Percentiles rank a stretch among this genome's conserved stretches.
Evolutionary conservation across 37 sponge, comb jelly and placozoan genomes (phyloP).

Genomic region (Axinella damicornis): DNA sequence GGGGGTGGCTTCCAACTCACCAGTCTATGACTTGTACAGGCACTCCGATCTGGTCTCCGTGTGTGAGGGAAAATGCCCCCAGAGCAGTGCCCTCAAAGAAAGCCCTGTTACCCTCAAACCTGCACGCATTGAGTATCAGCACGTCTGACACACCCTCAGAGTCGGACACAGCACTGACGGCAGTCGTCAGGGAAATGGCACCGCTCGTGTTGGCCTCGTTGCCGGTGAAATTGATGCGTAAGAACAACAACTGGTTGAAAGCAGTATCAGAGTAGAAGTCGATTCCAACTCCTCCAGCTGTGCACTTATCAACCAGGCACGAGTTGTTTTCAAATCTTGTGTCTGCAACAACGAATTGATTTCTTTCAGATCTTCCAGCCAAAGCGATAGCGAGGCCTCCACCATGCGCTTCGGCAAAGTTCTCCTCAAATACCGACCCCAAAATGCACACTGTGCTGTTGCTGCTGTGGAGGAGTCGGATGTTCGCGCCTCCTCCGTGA

Average conservation of each 20-base stretch:
- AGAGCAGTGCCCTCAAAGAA: conserved; percentile 75
- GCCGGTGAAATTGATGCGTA: conserved; percentile 25
- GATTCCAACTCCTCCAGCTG: conserved; percentile 73
- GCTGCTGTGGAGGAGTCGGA: conserved; percentile 24
- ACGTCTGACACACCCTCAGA: conserved; percentile 14
- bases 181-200: conserved; percentile 47
- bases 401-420: conserved; percentile 60
- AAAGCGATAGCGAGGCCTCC: conserved; percentile 57
- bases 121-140: conserved; percentile 39
- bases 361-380: not conserved
- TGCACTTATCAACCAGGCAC: conserved; percentile 34
- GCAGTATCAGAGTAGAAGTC: conserved; percentile 34
- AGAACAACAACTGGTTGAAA: conserved; percentile 35
- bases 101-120: conserved; percentile 48
- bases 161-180: conserved; percentile 6
- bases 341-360: conserved; percentile 22
- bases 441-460: conserved; percentile 35
- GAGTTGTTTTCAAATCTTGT: conserved; percentile 44
- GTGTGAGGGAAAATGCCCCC: conserved; percentile 63
- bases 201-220: conserved; percentile 68
- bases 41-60: conserved; percentile 49
- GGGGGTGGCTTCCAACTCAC: no score
- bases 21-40: conserved; percentile 55
- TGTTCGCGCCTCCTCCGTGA: conserved; percentile 66
- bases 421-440: conserved; percentile 30